Conservation (phyloP, 2,797 vertebrate species). For the Kryptolebias ocellatus region DNA sequence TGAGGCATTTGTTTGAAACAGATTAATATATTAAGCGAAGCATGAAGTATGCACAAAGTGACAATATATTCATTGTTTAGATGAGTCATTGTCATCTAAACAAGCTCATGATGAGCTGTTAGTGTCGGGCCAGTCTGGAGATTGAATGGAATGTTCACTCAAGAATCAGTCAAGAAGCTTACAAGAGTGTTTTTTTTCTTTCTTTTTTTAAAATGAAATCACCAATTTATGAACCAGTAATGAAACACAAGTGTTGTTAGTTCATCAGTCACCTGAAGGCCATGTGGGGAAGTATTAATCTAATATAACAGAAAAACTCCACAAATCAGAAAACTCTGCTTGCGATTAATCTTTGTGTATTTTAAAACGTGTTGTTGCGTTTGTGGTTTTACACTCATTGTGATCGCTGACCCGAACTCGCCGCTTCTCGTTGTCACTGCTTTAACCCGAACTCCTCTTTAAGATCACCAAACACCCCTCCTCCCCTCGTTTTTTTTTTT, state of each 20-base stretch:
- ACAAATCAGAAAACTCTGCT: neutral
- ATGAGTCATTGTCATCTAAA: conserved; percentile 53
- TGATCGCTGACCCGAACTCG: conserved; percentile 47
- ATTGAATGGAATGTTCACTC: conserved; percentile 29
- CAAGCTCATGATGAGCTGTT: conserved; percentile 40
- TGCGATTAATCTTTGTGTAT: neutral
- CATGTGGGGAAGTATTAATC: neutral
- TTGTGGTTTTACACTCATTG: neutral
- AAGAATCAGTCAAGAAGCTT: conserved; percentile 23
- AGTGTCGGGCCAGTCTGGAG: conserved; percentile 12
- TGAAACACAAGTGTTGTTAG: conserved; percentile 28
- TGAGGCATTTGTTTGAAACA: conserved; percentile 58
- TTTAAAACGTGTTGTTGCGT: too few species aligned
- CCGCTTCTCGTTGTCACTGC: conserved; percentile 22
- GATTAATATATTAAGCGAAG: conserved; percentile 64
- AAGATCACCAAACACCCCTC: conserved; percentile 46
- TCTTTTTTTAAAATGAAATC: conserved; percentile 16
- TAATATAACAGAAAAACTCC: neutral
- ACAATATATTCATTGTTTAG: conserved; percentile 67
- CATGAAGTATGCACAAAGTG: conserved; percentile 70
- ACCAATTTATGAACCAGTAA: conserved; percentile 6
- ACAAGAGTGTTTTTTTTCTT: conserved; percentile 1
- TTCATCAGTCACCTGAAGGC: conserved; percentile 10
- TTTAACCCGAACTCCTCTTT: conserved; percentile 58
- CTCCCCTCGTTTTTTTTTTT: conserved; percentile 18